Evolutionary conservation across 1,140 invertebrate genomes (phyloP), one percentile per base, ranked within the genome.

Genomic region (Andrena cerasifolii): DNA sequence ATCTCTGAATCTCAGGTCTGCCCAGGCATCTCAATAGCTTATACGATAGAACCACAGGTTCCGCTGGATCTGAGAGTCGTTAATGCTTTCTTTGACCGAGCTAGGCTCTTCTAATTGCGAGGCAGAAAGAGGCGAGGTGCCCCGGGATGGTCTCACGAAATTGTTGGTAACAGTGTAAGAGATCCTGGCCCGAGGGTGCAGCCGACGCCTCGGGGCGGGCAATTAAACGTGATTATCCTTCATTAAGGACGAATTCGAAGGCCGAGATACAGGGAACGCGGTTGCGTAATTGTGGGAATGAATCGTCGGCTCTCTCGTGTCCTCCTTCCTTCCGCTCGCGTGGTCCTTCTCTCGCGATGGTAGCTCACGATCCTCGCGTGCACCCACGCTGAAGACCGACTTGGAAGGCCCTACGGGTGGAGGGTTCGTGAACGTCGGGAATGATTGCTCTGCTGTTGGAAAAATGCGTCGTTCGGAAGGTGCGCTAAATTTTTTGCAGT

Each of bases 201-300:
- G n/a, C 36, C 78, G 36, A 72, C 67, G 82, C 83, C 82, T 87
- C 79, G 66, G 82, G 87, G 87, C 87, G 80, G 82, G 59, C 80
- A 89, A 91, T 90, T 90, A 91, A 89, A 84, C 78, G 85, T 88
- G 87, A 91, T 92, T 91, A 91, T 89, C 87, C 83, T 83, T 84
- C 87, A 90, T 90, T 90, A 90, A 90, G 89, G 84, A 87, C 81
- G 83, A 88, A 86, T 88, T 83, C 85, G 84, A 87, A 86, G 84
- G 86, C 84, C 79, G 77, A 86, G 70, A 74, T 59, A 72, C 73
- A 78, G 79, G 65, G 63, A 68, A 75, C 79, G 36, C 16, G 82
- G 75, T 89, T 89, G 82, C 84, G 87, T 89, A 89, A 89, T 89
- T 89, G 89, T 91, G 90, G 88, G 86, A 91, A 90, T 82, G 86